phyloP scores from a whole-genome alignment of 2,113 vertebrate genomes.

The Ranitomeya variabilis region DNA sequence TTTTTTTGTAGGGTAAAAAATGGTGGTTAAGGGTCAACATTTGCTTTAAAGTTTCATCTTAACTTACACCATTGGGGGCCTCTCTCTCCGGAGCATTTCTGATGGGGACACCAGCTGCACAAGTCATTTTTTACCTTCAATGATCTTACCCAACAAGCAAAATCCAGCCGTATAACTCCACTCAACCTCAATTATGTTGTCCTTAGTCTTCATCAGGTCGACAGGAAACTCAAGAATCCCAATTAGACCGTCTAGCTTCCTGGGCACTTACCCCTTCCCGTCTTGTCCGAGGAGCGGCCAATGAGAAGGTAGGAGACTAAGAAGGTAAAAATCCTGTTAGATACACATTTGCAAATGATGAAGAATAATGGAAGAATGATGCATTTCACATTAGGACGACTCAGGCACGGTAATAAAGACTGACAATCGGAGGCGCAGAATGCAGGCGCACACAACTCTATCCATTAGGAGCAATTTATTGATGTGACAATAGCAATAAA shows the following conservation, averaged over 20 bases:
- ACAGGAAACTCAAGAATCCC: not conserved
- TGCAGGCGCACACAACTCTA: not conserved
- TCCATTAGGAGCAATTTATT: slow-evolving; percentile 23
- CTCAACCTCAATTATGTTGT: not conserved
- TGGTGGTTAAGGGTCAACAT: no score
- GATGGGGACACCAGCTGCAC: not conserved
- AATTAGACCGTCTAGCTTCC: not conserved
- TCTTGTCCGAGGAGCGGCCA: not conserved
- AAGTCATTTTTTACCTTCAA: not conserved
- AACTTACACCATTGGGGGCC: no score
- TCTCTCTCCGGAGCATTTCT: no score
- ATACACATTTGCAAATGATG: not conserved
- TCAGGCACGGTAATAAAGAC: slow-evolving; percentile 21
- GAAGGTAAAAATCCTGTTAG: not conserved
- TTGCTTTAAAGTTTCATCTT: no score
- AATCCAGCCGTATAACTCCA: not conserved
- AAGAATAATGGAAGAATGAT: not conserved
- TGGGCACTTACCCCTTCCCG: not conserved
- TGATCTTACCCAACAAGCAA: not conserved
- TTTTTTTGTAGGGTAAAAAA: no score
- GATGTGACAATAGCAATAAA: slow-evolving; percentile 30
- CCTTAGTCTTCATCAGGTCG: slow-evolving; percentile 3
- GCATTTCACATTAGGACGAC: not conserved
- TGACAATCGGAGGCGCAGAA: not conserved
- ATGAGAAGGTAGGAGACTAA: not conserved